phyloP scores from a whole-genome alignment of 2,888 invertebrate genomes.

The Prosopocoilus inquinatus region DNA sequence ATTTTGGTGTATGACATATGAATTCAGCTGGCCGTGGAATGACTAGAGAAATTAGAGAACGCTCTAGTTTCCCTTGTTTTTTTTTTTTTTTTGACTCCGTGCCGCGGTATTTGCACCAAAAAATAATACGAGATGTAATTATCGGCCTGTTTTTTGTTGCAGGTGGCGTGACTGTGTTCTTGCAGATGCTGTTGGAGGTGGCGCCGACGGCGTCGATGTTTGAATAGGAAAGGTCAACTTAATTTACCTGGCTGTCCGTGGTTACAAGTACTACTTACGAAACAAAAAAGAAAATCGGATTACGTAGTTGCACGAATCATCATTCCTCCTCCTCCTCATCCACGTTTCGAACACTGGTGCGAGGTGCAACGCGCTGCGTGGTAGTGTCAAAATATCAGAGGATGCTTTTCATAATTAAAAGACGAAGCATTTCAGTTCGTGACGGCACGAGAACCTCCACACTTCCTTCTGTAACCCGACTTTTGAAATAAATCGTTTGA shows the following conservation, averaged over 20 bases:
- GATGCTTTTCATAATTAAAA: conserved; percentile 4
- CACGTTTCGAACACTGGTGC: conserved; percentile 29
- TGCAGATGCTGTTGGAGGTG: conserved; percentile 87
- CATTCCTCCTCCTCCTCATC: conserved; percentile 55
- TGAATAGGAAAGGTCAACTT: conserved; percentile 50
- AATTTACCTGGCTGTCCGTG: conserved; percentile 25
- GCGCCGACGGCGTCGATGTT: conserved; percentile 83
- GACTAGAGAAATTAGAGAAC: neutral
- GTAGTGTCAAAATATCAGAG: conserved; percentile 11
- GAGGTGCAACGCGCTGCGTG: conserved; percentile 39
- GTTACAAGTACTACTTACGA: conserved; percentile 30
- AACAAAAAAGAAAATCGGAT: conserved; percentile 5
- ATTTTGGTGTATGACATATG: too few species aligned
- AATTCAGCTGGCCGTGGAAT: too few species aligned
- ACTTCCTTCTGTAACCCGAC: too few species aligned
- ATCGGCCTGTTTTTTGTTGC: conserved; percentile 41
- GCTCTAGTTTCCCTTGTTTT: neutral
- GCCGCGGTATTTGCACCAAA: neutral
- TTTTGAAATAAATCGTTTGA: too few species aligned
- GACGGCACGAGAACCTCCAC: conserved; percentile 5
- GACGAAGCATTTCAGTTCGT: neutral
- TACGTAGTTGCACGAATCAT: conserved; percentile 61
- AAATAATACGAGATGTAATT: neutral
- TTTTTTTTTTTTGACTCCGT: neutral
- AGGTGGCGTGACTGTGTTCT: conserved; percentile 87